Evolutionary conservation across 35 echinoderm and acorn worm species (phyloP), one percentile per base, ranked within the genome.

Genomic region (Holothuria glaberrima): DNA sequence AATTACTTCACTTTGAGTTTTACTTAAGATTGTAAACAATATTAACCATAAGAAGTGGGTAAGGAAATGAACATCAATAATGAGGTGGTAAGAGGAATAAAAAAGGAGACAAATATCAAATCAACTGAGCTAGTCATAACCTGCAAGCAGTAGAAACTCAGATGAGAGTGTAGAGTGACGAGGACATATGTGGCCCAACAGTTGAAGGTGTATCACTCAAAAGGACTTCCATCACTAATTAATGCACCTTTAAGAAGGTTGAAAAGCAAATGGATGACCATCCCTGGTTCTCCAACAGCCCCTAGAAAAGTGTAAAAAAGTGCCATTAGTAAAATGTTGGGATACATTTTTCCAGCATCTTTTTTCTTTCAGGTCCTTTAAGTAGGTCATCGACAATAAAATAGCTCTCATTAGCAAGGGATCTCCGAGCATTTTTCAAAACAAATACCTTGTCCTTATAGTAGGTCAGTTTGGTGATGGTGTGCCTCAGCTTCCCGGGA

Each of bases 61-160:
- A 22, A 66, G 21, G 63, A 16, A 19, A 16, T 66, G 63, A 66
- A 66, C 6, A 66, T 66, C 63, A 21, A 66, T 66, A 66, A 16
- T 66, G 63, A 66, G 63, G 63, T 66, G 63, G 21, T 16, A 66
- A 66, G 21, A 66, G 63, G 21, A 66, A 66, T 9, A 19, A 66
- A 66, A 66, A 66, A 66, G 21, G 63, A 66, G 63, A 66, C 12
- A 66, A 66, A 19, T 16, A 29, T 66, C 63, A 66, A 66, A 66
- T 66, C 63, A 66, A 66, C 63, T 19, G 21, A 66, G 21, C 63
- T 66, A 16, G 63, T 16, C 61, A 28, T 6, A 28, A n/a, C 4
- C 16, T 17, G n/a, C n/a, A n/a, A n/a, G n/a, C n/a, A n/a, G n/a
- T n/a, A n/a, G n/a, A n/a, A n/a, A n/a, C n/a, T n/a, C 20, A 21